Percentiles rank a stretch among this genome's conserved stretches.
phyloP scores from a whole-genome alignment of 1,140 invertebrate genomes.

The Caenorhabditis remanei region DNA sequence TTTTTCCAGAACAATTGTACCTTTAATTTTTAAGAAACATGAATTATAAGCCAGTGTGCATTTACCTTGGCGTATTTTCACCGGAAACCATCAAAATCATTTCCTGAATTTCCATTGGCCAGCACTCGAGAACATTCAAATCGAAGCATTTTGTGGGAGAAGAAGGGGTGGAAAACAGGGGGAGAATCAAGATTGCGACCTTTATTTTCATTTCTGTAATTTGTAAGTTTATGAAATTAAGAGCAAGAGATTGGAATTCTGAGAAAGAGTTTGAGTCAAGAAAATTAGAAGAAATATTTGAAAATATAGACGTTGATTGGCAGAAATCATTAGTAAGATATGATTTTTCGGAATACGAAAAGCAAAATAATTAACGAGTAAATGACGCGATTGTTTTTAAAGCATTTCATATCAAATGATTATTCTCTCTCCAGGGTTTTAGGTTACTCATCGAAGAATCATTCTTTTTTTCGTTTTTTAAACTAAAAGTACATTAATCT shows the following conservation, averaged over 20 bases:
- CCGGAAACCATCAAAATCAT: background rate
- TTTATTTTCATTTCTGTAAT: conserved; percentile 8
- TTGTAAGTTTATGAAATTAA: background rate
- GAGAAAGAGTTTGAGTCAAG: too few species aligned
- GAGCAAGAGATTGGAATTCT: background rate
- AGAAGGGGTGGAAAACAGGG: background rate
- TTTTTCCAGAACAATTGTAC: conserved; percentile 18
- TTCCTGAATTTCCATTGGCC: conserved; percentile 22
- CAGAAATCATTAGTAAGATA: too few species aligned
- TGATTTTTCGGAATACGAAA: too few species aligned
- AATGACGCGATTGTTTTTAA: background rate
- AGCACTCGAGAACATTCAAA: background rate
- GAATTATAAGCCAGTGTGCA: background rate
- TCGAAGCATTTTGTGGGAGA: background rate
- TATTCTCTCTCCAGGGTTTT: background rate
- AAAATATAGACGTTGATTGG: background rate
- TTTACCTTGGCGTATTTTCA: background rate
- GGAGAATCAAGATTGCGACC: background rate
- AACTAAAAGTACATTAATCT: too few species aligned
- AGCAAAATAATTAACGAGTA: too few species aligned
- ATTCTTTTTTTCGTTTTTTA: too few species aligned
- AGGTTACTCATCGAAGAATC: too few species aligned
- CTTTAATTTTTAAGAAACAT: background rate
- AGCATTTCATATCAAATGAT: background rate
- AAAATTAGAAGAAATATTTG: background rate